Base-by-base conservation (phyloP, 2,888 invertebrate species). In the Leptinotarsa haldemani region DNA sequence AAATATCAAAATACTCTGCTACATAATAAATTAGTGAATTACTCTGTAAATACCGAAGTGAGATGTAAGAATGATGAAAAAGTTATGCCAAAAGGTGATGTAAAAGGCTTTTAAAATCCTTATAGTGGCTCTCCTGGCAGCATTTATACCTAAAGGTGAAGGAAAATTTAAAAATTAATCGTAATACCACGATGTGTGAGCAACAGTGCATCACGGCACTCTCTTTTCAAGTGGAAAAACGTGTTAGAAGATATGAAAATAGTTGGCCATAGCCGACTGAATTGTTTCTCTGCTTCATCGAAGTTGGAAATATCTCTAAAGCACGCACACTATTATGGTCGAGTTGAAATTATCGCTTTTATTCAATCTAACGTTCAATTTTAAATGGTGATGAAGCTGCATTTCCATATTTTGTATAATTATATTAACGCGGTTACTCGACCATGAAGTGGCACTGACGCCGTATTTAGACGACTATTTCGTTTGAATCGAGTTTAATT, bases 161-260 rank as follows among this genome's bases (percentile, higher is more conserved):
- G 20, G 15, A 3, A 22, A 56, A 22, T 22, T 40, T 20, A 22
- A 13, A 22, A 56, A 22, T 56, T 56, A 25, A 56, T 56, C 15
- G 13, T 22, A 22, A 22, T 15, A 25, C 61, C 5, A 30, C 25
- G 7, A n/a, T 30, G 18, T 25, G 40, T 40, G 40, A 40, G 40
- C n/a, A 40, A 16, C 18, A 61, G 61, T 22, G 22, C 15, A 15
- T 22, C 22, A 56, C 56, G 56, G 40, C 61, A 61, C 61, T 61
- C 61, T 61, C 61, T n/a, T 58, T 58, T 74, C 74, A 77, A 76
- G 77, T 75, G 77, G 75, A 77, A 77, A 77, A 77, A 77, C 75
- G 69, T 77, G 77, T 77, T 73, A 69, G 74, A 69, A 73, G 75
- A 77, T 75, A 75, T 52, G 71, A 65, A 61, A 70, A 65, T 56